Evolutionary conservation across 2,888 invertebrate genomes (phyloP).

Genomic region (Dascillus cervinus): DNA sequence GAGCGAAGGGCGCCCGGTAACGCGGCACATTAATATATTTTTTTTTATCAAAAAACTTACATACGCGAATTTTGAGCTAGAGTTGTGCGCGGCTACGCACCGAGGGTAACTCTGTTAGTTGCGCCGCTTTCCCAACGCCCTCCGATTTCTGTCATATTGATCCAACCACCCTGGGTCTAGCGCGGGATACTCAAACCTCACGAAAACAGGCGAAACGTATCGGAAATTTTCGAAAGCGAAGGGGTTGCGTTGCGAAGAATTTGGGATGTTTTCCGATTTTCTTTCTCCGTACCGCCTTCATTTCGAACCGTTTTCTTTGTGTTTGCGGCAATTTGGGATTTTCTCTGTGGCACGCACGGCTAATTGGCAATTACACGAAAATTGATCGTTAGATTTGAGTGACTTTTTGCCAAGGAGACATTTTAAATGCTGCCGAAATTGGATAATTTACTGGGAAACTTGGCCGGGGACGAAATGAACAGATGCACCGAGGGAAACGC

Average conservation of each 20-base stretch:
- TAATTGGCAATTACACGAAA: too few species aligned
- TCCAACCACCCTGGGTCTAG: conserved; percentile 35
- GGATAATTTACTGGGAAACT: too few species aligned
- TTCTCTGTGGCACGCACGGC: too few species aligned
- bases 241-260: background rate
- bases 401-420: too few species aligned
- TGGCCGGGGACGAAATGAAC: too few species aligned
- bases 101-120: conserved; percentile 21
- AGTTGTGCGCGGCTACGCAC: conserved; percentile 19
- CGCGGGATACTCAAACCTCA: conserved; percentile 34
- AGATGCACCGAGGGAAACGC: too few species aligned
- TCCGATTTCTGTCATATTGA: conserved; percentile 36
- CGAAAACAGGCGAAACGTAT: conserved; percentile 19
- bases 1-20: conserved; percentile 12
- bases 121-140: conserved; percentile 23
- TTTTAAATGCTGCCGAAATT: too few species aligned
- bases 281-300: too few species aligned
- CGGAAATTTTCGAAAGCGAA: conserved; percentile 12
- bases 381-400: too few species aligned
- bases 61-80: conserved; percentile 16
- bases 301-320: too few species aligned
- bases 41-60: conserved; percentile 17
- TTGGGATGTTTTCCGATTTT: background rate
- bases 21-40: conserved; percentile 19
- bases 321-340: too few species aligned